Evolutionary conservation across 2,888 invertebrate species (phyloP).

Genomic region (Ennomos quercinarius): DNA sequence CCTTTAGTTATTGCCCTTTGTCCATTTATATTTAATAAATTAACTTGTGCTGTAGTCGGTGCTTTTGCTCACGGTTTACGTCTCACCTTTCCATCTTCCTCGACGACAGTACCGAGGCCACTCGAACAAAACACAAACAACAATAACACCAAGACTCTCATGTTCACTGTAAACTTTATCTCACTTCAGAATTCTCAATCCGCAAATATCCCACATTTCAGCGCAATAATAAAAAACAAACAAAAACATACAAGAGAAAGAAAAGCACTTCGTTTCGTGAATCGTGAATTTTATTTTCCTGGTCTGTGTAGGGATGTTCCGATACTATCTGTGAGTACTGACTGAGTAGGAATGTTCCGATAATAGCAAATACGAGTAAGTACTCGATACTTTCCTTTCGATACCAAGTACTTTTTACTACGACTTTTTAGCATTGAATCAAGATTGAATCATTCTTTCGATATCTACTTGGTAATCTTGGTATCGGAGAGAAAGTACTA

Average conservation of each 20-base stretch:
- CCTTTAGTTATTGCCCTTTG: constrained; percentile 5
- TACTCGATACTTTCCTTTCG: no score
- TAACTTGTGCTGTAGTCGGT: constrained; percentile 48
- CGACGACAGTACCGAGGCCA: constrained; percentile 62
- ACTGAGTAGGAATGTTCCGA: no score
- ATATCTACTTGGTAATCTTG: no score
- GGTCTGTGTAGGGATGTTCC: no score
- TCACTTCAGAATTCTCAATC: constrained; percentile 33
- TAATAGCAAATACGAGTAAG: no score
- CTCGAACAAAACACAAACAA: constrained; percentile 65
- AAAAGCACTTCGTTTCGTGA: no score
- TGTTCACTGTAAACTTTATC: constrained; percentile 45
- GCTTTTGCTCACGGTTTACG: constrained; percentile 41
- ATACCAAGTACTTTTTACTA: no score
- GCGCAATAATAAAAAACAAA: constrained; percentile 18
- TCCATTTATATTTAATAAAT: neutral
- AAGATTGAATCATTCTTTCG: no score
- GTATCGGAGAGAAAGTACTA: no score
- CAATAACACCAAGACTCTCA: constrained; percentile 62
- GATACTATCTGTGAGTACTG: no score
- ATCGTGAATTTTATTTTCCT: no score
- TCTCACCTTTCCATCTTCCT: constrained; percentile 71
- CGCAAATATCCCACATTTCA: constrained; percentile 35
- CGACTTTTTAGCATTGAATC: no score
- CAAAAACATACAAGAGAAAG: constrained; percentile 17